Conservation (phyloP, 1,140 invertebrate genomes). For the Heliconius hermathena region DNA sequence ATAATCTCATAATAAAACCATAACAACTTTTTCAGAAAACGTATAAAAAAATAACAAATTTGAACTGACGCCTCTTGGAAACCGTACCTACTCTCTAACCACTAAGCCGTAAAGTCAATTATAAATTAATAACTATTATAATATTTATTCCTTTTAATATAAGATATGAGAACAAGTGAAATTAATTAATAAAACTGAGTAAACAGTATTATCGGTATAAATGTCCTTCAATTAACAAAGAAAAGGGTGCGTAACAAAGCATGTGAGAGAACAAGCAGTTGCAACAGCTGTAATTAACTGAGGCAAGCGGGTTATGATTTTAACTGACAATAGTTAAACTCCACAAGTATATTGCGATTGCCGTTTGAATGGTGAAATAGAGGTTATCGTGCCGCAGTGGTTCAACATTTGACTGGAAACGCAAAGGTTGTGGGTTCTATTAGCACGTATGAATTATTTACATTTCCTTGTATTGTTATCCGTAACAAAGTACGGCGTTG, state of each 20-base stretch:
- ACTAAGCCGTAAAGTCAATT: too few relatives aligned
- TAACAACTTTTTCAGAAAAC: neutral
- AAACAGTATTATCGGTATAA: constrained; percentile 5
- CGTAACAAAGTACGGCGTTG: neutral
- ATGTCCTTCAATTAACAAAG: constrained; percentile 33
- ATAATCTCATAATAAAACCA: neutral
- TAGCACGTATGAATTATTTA: too few relatives aligned
- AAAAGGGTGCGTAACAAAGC: constrained; percentile 29
- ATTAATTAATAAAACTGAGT: constrained; percentile 1
- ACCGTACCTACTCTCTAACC: neutral
- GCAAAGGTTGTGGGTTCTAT: too few relatives aligned
- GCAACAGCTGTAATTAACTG: constrained; percentile 21
- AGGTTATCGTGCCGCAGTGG: neutral
- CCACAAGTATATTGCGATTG: constrained; percentile 5
- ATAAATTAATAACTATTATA: too few relatives aligned
- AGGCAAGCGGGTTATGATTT: neutral
- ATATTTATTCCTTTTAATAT: neutral
- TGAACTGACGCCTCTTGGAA: too few relatives aligned
- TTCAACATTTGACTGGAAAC: too few relatives aligned
- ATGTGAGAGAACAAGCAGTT: constrained; percentile 34
- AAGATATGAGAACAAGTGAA: neutral
- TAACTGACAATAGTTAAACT: constrained; percentile 27
- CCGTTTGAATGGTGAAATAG: neutral
- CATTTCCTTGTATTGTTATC: too few relatives aligned
- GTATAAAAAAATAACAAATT: too few relatives aligned